These are phyloP conservation scores for Valencia hispanica DNA, from an alignment of 2,797 vertebrate genomes.

Conservation along the genomic window DNA sequence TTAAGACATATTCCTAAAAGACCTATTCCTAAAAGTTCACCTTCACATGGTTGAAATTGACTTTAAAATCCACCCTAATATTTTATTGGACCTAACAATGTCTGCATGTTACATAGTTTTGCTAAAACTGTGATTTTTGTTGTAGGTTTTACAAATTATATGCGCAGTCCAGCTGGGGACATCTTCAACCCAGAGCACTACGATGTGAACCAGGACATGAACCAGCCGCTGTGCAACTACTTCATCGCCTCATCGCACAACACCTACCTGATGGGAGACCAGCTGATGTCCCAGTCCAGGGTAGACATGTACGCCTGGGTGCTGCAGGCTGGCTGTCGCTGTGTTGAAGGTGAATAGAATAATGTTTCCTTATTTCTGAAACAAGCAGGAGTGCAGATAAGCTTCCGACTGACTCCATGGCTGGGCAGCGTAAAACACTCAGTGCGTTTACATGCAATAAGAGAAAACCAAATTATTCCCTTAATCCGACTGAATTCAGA, in stretches of 20 bases:
- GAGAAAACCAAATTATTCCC: too few relatives aligned
- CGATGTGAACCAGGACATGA: conserved; percentile 93
- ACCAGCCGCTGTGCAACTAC: conserved; percentile 90
- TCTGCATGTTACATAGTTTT: neutral
- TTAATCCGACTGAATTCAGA: too few relatives aligned
- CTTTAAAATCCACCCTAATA: neutral
- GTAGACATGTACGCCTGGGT: conserved; percentile 99
- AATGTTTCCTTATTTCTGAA: neutral
- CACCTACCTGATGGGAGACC: conserved; percentile 98
- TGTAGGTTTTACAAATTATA: conserved; percentile 95
- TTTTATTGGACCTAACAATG: neutral
- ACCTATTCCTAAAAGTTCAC: neutral
- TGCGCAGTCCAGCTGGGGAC: conserved; percentile 92
- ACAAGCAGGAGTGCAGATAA: neutral
- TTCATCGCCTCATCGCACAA: conserved; percentile 98
- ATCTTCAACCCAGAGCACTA: conserved; percentile 94
- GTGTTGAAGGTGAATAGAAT: conserved; percentile 88
- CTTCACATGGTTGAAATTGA: neutral
- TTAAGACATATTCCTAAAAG: neutral
- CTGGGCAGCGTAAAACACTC: too few relatives aligned
- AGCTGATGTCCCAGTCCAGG: conserved; percentile 97
- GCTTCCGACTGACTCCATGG: too few relatives aligned
- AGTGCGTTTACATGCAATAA: too few relatives aligned
- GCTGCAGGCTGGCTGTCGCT: conserved; percentile 95
- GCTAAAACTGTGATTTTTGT: neutral